Conservation (phyloP, 2,113 vertebrate genomes). For the Pangasianodon gigas region DNA sequence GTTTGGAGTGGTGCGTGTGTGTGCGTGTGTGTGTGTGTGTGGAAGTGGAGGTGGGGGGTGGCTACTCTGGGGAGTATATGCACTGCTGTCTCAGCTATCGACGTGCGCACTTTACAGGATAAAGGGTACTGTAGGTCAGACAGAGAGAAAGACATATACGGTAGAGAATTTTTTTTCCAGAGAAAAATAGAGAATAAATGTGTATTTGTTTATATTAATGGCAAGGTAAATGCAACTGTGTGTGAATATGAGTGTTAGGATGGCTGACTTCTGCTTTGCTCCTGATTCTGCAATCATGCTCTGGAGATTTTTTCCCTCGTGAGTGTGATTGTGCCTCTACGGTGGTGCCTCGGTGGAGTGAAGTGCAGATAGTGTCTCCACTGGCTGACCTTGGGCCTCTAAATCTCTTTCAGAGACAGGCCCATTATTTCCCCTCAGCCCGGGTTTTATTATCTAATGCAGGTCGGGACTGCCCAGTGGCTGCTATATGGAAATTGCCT, state of each 20-base stretch:
- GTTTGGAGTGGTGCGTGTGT: neutral
- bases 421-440: slow-evolving; percentile 49
- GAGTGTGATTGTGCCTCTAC: slow-evolving; percentile 39
- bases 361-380: slow-evolving; percentile 40
- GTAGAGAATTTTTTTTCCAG: neutral
- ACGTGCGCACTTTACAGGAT: neutral
- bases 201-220: neutral
- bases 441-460: slow-evolving; percentile 45
- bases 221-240: neutral
- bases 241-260: neutral
- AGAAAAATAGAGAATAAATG: neutral
- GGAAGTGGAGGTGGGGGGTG: neutral
- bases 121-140: neutral
- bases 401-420: slow-evolving; percentile 45
- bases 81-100: neutral
- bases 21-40: neutral
- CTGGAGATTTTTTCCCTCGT: slow-evolving; percentile 28
- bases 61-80: neutral
- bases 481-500: slow-evolving; percentile 41
- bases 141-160: neutral
- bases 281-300: slow-evolving; percentile 40
- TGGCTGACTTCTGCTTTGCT: slow-evolving; percentile 4
- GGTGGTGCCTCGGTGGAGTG: slow-evolving; percentile 20
- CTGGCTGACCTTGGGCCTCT: slow-evolving; percentile 50
- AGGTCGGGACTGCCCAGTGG: slow-evolving; percentile 21